Evolutionary conservation across 2,797 vertebrate species (phyloP).

Genomic region (Alosa sapidissima): DNA sequence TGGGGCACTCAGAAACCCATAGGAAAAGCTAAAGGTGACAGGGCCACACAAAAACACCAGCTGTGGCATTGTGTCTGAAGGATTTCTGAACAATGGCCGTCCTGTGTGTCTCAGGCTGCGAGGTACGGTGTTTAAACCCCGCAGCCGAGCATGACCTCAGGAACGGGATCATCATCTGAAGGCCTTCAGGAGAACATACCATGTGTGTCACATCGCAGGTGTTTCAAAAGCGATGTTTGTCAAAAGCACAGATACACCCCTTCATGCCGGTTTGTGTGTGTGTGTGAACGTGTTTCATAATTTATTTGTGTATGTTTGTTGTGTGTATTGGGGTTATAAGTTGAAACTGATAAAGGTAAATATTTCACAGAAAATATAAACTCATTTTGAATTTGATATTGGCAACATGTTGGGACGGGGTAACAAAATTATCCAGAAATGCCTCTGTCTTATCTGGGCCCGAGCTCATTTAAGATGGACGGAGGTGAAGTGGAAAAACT

Average conservation of each 20-base stretch:
- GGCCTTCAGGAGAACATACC: not conserved
- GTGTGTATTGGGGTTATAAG: not conserved
- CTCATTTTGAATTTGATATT: too few relatives aligned
- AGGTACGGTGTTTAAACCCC: not conserved
- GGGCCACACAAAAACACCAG: conserved; percentile 47
- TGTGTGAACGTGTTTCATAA: too few relatives aligned
- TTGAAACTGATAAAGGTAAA: too few relatives aligned
- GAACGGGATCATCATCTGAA: not conserved
- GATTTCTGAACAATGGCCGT: conserved; percentile 39
- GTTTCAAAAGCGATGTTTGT: not conserved
- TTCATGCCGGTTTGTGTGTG: not conserved
- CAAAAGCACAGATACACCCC: not conserved
- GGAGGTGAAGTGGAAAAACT: too few relatives aligned
- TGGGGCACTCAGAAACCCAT: conserved; percentile 27
- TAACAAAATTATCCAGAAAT: too few relatives aligned
- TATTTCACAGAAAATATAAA: too few relatives aligned
- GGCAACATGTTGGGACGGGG: too few relatives aligned
- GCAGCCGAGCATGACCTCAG: not conserved
- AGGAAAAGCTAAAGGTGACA: not conserved
- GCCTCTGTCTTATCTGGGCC: too few relatives aligned
- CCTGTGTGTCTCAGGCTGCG: conserved; percentile 2
- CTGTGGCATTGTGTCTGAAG: conserved; percentile 40
- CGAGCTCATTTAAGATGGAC: too few relatives aligned
- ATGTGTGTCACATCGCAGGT: not conserved
- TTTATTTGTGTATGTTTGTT: not conserved